Percentiles rank a stretch among this genome's conserved stretches.
Conservation (phyloP, 2,797 vertebrate species). For the Oreochromis grahami region DNA sequence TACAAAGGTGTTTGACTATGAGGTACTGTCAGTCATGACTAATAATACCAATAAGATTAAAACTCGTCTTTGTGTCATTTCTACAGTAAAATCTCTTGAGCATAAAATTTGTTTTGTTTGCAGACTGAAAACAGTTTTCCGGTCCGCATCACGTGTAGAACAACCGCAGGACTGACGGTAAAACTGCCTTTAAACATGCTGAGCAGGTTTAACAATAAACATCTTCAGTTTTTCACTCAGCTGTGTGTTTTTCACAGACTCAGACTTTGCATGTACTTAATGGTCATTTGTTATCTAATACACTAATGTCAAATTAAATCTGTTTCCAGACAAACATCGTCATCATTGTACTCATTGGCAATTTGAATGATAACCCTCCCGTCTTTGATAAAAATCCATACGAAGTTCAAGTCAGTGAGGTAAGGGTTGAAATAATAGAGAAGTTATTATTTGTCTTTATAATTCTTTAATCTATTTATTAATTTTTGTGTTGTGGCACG, state of each 20-base stretch:
- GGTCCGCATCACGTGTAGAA: fast-evolving
- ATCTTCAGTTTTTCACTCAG: background rate
- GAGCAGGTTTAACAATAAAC: background rate
- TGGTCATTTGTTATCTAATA: background rate
- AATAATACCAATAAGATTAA: background rate
- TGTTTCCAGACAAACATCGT: fast-evolving
- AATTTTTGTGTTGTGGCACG: background rate
- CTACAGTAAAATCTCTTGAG: background rate
- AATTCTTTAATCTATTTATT: background rate
- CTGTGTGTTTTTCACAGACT: background rate
- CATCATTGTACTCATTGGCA: fast-evolving
- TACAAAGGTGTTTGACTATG: constrained; percentile 45
- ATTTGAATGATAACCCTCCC: constrained; percentile 71
- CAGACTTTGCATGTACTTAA: background rate
- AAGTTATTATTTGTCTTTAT: background rate
- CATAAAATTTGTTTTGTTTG: background rate
- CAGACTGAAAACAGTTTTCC: fast-evolving
- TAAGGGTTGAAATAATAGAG: constrained; percentile 10
- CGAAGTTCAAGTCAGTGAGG: constrained; percentile 41
- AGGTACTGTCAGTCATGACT: constrained; percentile 46
- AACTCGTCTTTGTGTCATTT: background rate
- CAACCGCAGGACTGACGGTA: fast-evolving
- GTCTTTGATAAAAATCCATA: constrained; percentile 21
- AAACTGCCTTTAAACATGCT: background rate
- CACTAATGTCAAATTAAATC: background rate